A percentile compares a stretch with the other conserved stretches of the same genome.
phyloP scores from a whole-genome alignment of 92 coral and sea anemone genomes.

The Epizoanthus scotinus region DNA sequence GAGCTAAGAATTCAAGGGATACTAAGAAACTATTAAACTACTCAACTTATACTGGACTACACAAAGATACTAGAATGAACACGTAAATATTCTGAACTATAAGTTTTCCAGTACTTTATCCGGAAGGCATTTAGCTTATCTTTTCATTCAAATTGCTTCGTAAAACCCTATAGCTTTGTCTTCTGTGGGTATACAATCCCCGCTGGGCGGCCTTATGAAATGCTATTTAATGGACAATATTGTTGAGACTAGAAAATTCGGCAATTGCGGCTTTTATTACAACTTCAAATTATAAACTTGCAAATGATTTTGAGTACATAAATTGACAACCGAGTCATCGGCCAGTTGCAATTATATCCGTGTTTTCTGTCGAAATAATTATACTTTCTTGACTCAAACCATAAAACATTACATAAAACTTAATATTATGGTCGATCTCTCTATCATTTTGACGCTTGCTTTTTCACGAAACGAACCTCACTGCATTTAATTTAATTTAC shows the following conservation, averaged over 20 bases:
- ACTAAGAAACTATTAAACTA: no score
- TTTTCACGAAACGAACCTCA: no score
- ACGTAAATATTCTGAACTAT: no score
- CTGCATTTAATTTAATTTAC: no score
- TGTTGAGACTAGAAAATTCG: constrained; percentile 7
- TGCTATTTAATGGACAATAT: background rate
- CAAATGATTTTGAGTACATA: background rate
- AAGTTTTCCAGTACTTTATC: no score
- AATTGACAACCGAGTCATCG: background rate
- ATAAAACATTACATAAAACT: no score
- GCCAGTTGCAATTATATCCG: background rate
- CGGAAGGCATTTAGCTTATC: constrained; percentile 1
- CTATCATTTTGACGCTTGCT: background rate
- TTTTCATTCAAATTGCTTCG: background rate
- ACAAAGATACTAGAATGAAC: no score
- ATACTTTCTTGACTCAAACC: background rate
- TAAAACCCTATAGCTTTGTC: background rate
- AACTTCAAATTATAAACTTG: background rate
- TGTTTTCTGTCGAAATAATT: background rate
- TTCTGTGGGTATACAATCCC: background rate
- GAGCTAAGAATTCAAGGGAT: no score
- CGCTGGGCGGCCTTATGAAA: background rate
- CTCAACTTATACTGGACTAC: no score
- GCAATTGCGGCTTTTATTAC: background rate
- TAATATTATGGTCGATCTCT: background rate